These are phyloP conservation scores for Pygocentrus nattereri DNA, from an alignment of 2,797 vertebrate genomes.

Conservation along the genomic window DNA sequence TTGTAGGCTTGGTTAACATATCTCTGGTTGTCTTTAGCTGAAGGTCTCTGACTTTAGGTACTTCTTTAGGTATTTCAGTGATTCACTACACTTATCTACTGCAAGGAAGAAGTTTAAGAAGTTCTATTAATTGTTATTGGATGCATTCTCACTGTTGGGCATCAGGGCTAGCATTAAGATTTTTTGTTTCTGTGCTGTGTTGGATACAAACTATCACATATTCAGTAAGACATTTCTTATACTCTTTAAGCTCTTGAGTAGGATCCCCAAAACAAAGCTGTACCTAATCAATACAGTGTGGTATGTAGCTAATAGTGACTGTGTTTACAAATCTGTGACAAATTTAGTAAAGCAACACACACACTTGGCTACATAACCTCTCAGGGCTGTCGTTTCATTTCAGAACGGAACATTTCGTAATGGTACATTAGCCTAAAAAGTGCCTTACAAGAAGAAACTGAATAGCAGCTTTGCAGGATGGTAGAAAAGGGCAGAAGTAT, in stretches of 20 bases:
- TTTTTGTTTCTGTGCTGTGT: not conserved
- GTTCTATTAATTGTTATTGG: slow-evolving; percentile 10
- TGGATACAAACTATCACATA: not conserved
- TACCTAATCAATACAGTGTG: not conserved
- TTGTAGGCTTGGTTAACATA: slow-evolving; percentile 18
- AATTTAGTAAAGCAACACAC: not conserved
- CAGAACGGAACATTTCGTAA: not conserved
- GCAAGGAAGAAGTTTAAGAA: slow-evolving; percentile 30
- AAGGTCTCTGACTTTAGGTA: not conserved
- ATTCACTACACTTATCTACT: slow-evolving; percentile 43
- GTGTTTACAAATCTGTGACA: not conserved
- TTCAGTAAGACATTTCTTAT: not conserved
- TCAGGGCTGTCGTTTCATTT: not conserved
- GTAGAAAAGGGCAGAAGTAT: not conserved
- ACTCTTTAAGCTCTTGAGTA: not conserved
- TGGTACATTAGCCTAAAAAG: not conserved
- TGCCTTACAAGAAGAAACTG: not conserved
- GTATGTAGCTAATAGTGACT: not conserved
- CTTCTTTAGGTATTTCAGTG: slow-evolving; percentile 43
- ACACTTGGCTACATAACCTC: not conserved
- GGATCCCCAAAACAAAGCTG: not conserved
- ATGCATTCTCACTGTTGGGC: not conserved
- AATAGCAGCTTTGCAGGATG: slow-evolving; percentile 34
- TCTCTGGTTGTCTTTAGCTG: too few species aligned
- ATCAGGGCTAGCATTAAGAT: slow-evolving; percentile 17